Base-by-base conservation (phyloP, 1,140 invertebrate genomes). In the Leucophenga varia region DNA sequence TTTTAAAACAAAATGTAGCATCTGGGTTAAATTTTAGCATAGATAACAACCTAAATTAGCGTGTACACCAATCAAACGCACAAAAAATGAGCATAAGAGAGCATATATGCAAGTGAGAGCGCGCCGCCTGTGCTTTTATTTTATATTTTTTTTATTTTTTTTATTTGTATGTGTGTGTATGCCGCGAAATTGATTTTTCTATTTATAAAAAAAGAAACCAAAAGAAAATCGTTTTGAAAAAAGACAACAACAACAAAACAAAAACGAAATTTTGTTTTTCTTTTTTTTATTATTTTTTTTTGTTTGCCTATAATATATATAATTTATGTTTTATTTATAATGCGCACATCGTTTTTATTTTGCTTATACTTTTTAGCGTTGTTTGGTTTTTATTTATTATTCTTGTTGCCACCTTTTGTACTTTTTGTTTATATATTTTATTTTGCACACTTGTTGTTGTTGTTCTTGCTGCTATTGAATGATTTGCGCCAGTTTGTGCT, bases 171-270 rank as follows among this genome's bases (percentile, higher is more conserved):
- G 43, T 40, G 43, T 36, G 52, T 38, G 57, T 56, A 59, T 59
- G 59, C 59, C 61, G 63, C 63, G 59, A 67, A 67, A 67, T 67
- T 67, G 63, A 67, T 67, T 67, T 67, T 67, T 67, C 63, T 67
- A 67, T 67, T 67, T 67, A 67, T 67, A 67, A 67, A 67, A 67
- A n/a, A 65, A 60, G 67, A 67, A 63, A 67, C 59, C 63, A 67
- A 67, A 65, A 67, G 67, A 65, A 67, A 65, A 67, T 63, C 64
- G 56, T 55, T 52, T 35, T n/a, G n/a, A n/a, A n/a, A n/a, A n/a
- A n/a, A n/a, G n/a, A n/a, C n/a, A n/a, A n/a, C n/a, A n/a, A n/a
- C n/a, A n/a, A n/a, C n/a, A n/a, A n/a, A n/a, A n/a, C n/a, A n/a
- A n/a, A n/a, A n/a, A n/a, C n/a, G 55, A 38, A 43, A 47, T 43